Base-by-base conservation (phyloP, 2,888 invertebrate genomes). In the Crepidodera aurea region DNA sequence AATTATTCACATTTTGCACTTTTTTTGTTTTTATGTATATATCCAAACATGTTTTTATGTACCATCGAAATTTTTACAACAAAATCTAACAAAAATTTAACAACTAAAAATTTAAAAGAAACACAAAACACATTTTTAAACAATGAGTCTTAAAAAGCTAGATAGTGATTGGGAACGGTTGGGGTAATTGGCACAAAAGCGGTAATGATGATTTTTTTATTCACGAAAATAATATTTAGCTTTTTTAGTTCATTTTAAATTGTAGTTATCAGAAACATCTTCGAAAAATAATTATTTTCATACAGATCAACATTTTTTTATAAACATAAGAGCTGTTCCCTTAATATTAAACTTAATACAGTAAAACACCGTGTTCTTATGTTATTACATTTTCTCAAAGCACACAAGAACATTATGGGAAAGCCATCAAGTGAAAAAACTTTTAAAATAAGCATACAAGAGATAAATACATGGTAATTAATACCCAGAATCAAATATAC, bases 51-150 rank as follows among this genome's bases (percentile, higher is more conserved):
- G 34, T 34, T 34, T 34, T 32, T 13, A 13, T 13, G 12, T 34
- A 10, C 34, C 34, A 13, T 34, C 5, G 10, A n/a, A 32, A 10
- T 10, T 4, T 32, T 10, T 10, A 8, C 32, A 25, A 10, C 10
- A 13, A 34, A 44, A 19, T 32, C 44, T 54, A 54, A 54, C 54
- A 44, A 6, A 2, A 40, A 5, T 15, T 25, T 44, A 54, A 54
- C 42, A 44, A 54, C 40, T 40, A 40, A 40, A 40, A 37, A 10
- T 6, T 34, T 13, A 34, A 34, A 13, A 29, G 10, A 3, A 34
- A 34, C 5, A 39, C 8, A n/a, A 27, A 22, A 40, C 15, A 27
- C 8, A 40, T 44, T 44, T 54, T 54, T 54, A 54, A 54, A 42
- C 44, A 42, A 42, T 44, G 54, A 19, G 13, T 42, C 18, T 18